These are phyloP conservation scores for Dryas iulia DNA, from an alignment of 1,140 invertebrate genomes.

Conservation along the genomic window DNA sequence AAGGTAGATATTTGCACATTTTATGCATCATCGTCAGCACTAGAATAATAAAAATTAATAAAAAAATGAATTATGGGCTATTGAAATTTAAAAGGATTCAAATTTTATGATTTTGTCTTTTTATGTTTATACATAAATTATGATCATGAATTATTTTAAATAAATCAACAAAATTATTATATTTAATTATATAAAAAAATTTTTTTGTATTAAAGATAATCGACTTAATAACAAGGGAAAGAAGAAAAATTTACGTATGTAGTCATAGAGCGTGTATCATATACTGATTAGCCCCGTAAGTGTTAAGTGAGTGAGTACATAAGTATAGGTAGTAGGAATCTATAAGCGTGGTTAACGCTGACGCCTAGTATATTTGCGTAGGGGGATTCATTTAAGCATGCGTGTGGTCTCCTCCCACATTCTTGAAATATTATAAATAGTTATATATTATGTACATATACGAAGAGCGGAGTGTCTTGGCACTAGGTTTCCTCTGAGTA, in stretches of 20 bases:
- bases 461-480: no score
- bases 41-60: no score
- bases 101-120: no score
- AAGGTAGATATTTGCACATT: no score
- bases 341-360: constrained; percentile 43
- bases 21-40: no score
- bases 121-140: no score
- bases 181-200: no score
- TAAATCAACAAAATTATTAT: constrained; percentile 43
- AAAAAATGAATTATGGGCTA: no score
- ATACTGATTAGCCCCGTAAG: constrained; percentile 58
- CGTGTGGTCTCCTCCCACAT: constrained; percentile 63
- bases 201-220: constrained; percentile 52
- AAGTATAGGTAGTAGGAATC: constrained; percentile 44
- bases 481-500: no score
- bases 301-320: constrained; percentile 62
- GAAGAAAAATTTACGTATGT: constrained; percentile 62
- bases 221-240: constrained; percentile 61
- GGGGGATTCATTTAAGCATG: constrained; percentile 49
- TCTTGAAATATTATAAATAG: not conserved
- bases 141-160: no score
- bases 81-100: no score
- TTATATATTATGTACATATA: no score
- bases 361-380: constrained; percentile 65
- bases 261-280: constrained; percentile 60